Base-by-base conservation (phyloP, 2,797 vertebrate genomes). In the Rachycentron canadum region DNA sequence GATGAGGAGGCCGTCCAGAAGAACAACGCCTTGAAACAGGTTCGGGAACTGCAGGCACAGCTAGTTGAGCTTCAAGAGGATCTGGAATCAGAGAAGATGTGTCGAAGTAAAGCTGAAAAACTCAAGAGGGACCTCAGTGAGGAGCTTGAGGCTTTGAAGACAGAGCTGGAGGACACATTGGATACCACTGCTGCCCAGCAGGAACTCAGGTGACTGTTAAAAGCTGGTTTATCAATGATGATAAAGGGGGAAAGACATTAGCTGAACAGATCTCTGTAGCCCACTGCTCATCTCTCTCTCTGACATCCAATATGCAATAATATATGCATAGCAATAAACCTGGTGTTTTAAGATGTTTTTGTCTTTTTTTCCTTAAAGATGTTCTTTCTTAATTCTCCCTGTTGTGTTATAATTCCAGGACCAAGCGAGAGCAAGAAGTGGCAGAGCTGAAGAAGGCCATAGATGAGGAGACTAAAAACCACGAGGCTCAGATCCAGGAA, bases 101-200 rank as follows among this genome's bases (percentile, higher is more conserved):
- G 97, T 1, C 93, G 98, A 17, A 97, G 96, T 88, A 99, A 99
- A 94, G 98, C 98, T 0, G 98, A 99, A 40, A 99, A 99, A 84
- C 97, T 99, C 17, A 99, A 99, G 74, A 93, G 98, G 84, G 98
- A 99, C 87, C 82, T 99, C 82, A 98, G 98, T 26, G 98, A 99
- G 82, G 98, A 99, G 83, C 86, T 99, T 38, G 98, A 99, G 82
- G 98, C 98, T 41, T 92, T 99, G 76, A 99, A 99, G 88, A 99
- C 98, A 0, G 98, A 99, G 71, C 94, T 99, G 74, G 98, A 99
- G 89, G 98, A 99, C 90, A 99, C 98, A 0, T 91, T 99, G 94
- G 98, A 99, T 60, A 99, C 98, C 69, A 99, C 98, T 0, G 98
- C 98, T 0, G 97, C 98, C 21, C 98, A 99, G 90, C 98, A 99